Percentiles rank a stretch among this genome's conserved stretches.
phyloP scores from a whole-genome alignment of 2,888 invertebrate species.

The Dasysyrphus tricinctus region DNA sequence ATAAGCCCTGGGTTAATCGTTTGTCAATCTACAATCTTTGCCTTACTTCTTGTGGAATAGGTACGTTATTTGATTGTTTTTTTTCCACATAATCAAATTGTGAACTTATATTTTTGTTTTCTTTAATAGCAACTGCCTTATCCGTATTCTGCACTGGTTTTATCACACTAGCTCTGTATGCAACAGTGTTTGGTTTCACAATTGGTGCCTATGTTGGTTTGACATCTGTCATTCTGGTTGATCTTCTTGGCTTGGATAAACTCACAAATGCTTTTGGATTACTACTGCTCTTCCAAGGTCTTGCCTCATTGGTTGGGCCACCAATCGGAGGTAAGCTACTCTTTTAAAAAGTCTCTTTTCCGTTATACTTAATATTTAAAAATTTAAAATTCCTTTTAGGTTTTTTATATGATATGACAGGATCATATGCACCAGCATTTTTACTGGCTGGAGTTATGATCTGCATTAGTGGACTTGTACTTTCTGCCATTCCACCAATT shows the following conservation, averaged over 20 bases:
- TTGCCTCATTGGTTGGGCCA: constrained; percentile 95
- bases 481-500: constrained; percentile 91
- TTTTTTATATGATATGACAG: constrained; percentile 90
- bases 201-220: constrained; percentile 98
- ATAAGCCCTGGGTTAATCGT: constrained; percentile 96
- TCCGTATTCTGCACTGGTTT: constrained; percentile 91
- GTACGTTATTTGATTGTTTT: constrained; percentile 86
- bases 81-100: background rate
- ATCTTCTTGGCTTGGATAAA: constrained; percentile 95
- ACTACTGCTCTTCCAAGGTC: constrained; percentile 95
- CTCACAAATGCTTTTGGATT: constrained; percentile 98
- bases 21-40: constrained; percentile 95
- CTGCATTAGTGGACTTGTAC: constrained; percentile 93
- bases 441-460: constrained; percentile 94
- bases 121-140: constrained; percentile 89
- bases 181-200: constrained; percentile 93
- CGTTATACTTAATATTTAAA: no score
- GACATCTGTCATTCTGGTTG: constrained; percentile 97
- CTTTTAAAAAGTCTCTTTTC: background rate
- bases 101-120: background rate
- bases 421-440: constrained; percentile 94
- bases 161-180: constrained; percentile 89
- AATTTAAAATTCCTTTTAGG: constrained; percentile 85
- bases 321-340: constrained; percentile 94
- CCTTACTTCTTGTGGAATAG: constrained; percentile 93